These are phyloP conservation scores for Prosopocoilus inquinatus DNA, from an alignment of 2,888 invertebrate species.

Conservation along the genomic window DNA sequence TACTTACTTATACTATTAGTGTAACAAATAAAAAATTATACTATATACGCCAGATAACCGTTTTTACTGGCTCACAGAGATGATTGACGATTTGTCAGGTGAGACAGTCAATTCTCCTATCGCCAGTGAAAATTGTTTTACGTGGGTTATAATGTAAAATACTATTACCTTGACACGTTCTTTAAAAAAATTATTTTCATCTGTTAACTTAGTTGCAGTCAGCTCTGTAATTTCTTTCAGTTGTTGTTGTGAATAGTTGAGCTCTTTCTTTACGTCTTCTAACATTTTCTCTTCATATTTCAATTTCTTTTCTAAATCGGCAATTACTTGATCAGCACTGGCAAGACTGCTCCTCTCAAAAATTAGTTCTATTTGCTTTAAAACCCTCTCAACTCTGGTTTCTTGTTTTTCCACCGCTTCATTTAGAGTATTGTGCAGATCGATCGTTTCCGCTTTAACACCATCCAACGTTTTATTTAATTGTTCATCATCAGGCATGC, in stretches of 20 bases:
- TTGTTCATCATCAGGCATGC: conserved; percentile 33
- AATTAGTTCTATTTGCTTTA: conserved; percentile 35
- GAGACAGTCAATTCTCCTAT: no score
- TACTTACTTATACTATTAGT: no score
- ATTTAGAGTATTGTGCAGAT: conserved; percentile 38
- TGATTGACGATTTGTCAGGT: no score
- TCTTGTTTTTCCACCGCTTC: conserved; percentile 35
- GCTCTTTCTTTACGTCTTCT: conserved; percentile 12
- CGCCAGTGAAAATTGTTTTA: no score
- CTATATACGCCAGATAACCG: no score
- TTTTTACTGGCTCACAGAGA: no score
- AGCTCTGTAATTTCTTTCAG: conserved; percentile 17
- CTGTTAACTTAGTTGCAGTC: conserved; percentile 7
- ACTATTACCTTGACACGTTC: conserved; percentile 14
- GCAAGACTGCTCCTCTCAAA: conserved; percentile 27
- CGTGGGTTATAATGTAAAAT: no score
- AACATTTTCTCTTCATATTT: conserved; percentile 17
- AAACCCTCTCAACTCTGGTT: conserved; percentile 34
- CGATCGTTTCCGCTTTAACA: conserved; percentile 32
- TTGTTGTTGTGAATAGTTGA: conserved; percentile 19
- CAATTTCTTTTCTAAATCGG: conserved; percentile 34
- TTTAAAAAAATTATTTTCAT: conserved; percentile 16
- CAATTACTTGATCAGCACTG: conserved; percentile 13
- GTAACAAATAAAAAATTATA: no score
- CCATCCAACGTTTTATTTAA: conserved; percentile 34